Conservation (phyloP, 2,888 invertebrate species). For the Callimorpha dominula region DNA sequence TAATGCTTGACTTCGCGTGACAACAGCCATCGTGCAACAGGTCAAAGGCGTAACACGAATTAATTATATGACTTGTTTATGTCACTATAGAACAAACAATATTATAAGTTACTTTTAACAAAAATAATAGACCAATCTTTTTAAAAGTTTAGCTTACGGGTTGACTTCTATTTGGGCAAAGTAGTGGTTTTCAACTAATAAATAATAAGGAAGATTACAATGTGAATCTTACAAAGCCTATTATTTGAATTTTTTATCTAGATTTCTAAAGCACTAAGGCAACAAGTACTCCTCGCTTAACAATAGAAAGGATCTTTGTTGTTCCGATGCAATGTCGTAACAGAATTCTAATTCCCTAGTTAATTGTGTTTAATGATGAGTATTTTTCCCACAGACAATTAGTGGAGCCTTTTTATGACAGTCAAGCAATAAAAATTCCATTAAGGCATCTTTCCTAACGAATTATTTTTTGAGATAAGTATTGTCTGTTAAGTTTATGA, state of each 20-base stretch:
- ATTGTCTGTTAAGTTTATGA: conserved; percentile 4
- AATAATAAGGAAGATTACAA: neutral
- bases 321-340: conserved; percentile 38
- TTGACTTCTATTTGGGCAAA: neutral
- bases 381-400: conserved; percentile 66
- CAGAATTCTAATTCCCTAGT: conserved; percentile 49
- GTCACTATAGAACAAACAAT: conserved; percentile 22
- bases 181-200: neutral
- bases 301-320: conserved; percentile 13
- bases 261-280: neutral
- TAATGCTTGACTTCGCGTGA: conserved; percentile 55
- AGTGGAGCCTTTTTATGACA: conserved; percentile 43
- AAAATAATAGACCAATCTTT: neutral
- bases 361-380: conserved; percentile 61
- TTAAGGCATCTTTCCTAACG: conserved; percentile 19
- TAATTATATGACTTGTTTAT: conserved; percentile 35
- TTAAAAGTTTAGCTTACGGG: neutral
- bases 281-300: neutral
- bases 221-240: neutral
- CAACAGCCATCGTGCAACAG: conserved; percentile 54
- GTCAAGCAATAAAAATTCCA: conserved; percentile 49
- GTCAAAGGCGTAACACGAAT: conserved; percentile 49
- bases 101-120: neutral
- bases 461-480: conserved; percentile 23
- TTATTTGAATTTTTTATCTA: neutral